Evolutionary conservation across 23 tunicate genomes (phyloP).

Genomic region (Ciona savignyi): DNA sequence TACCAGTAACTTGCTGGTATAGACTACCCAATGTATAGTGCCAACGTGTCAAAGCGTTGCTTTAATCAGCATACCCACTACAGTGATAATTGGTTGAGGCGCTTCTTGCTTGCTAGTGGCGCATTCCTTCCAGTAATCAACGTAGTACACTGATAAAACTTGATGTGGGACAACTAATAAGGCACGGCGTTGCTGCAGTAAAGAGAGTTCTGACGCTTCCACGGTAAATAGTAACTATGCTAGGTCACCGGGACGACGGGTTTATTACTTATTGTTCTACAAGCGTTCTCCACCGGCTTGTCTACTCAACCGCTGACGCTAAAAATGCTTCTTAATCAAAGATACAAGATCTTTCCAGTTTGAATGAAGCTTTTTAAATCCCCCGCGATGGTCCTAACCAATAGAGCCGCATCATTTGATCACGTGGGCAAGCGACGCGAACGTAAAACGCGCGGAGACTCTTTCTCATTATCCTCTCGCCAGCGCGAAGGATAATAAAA

Average conservation of each 20-base stretch:
- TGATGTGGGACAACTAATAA: slow-evolving; percentile 6
- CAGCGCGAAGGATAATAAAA: slow-evolving; percentile 1
- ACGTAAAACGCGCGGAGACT: not conserved
- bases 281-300: slow-evolving; percentile 27
- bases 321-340: slow-evolving; percentile 1
- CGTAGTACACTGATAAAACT: not conserved
- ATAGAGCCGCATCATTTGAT: slow-evolving; percentile 13
- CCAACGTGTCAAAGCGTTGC: slow-evolving; percentile 16
- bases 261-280: slow-evolving; percentile 14
- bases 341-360: slow-evolving; percentile 1
- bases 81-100: not conserved
- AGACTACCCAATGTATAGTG: no score
- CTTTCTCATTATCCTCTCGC: slow-evolving; percentile 1
- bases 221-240: slow-evolving; percentile 10
- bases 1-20: no score
- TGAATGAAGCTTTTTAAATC: slow-evolving; percentile 60
- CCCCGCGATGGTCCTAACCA: slow-evolving; percentile 76
- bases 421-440: slow-evolving; percentile 37
- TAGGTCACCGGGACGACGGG: slow-evolving; percentile 35
- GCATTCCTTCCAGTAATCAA: slow-evolving; percentile 3
- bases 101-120: not conserved
- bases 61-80: not conserved
- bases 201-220: not conserved
- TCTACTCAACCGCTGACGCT: slow-evolving; percentile 36
- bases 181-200: not conserved